Conservation (phyloP, 2,888 invertebrate genomes). For the Dendrolimus houi region DNA sequence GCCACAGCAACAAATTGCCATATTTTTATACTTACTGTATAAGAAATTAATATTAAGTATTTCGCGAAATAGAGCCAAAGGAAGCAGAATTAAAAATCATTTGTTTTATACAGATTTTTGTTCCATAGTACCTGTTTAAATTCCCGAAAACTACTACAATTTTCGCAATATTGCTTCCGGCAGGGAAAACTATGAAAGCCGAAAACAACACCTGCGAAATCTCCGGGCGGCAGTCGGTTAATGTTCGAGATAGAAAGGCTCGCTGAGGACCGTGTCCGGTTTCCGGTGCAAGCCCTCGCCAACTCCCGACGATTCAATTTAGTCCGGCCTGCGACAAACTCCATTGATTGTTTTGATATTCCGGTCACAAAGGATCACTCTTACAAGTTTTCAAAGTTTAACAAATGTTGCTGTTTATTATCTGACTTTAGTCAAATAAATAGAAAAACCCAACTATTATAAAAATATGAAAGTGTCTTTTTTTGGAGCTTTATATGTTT, state of each 20-base stretch:
- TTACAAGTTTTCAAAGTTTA: constrained; percentile 20
- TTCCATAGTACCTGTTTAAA: background rate
- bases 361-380: constrained; percentile 53
- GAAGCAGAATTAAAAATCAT: background rate
- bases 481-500: too few species aligned
- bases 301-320: constrained; percentile 61
- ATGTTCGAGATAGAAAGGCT: constrained; percentile 43
- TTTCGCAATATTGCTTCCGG: background rate
- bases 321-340: constrained; percentile 57
- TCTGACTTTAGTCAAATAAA: too few species aligned
- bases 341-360: constrained; percentile 72
- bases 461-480: too few species aligned
- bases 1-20: too few species aligned
- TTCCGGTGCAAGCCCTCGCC: constrained; percentile 42
- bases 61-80: background rate
- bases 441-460: too few species aligned
- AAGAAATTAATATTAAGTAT: too few species aligned
- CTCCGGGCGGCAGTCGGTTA: constrained; percentile 24
- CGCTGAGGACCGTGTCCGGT: constrained; percentile 51
- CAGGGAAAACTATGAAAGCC: background rate
- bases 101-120: background rate
- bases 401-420: background rate
- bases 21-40: too few species aligned
- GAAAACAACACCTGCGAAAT: constrained; percentile 9
- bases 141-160: background rate